Percentiles rank a stretch among this genome's conserved stretches.
phyloP scores from a whole-genome alignment of 2,888 invertebrate species.

The Amphimallon solstitiale region DNA sequence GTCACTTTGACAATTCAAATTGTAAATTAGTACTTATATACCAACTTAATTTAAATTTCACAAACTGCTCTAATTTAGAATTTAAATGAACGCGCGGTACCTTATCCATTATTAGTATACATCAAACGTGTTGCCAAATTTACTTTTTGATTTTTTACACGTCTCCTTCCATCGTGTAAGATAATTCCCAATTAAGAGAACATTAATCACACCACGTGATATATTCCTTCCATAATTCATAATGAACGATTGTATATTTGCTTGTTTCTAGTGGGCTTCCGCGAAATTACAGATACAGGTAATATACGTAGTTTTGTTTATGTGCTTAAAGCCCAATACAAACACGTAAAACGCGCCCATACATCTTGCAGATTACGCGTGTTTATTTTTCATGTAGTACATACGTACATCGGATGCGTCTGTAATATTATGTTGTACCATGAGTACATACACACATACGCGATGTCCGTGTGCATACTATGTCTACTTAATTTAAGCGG shows the following conservation, averaged over 20 bases:
- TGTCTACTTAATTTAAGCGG: neutral
- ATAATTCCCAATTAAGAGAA: conserved; percentile 6
- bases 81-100: too few species aligned
- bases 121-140: too few species aligned
- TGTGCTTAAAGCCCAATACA: neutral
- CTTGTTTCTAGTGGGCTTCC: conserved; percentile 5
- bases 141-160: too few species aligned
- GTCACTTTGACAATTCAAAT: too few species aligned
- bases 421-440: neutral
- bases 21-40: too few species aligned
- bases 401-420: conserved; percentile 8
- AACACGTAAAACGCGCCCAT: neutral
- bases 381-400: conserved; percentile 12
- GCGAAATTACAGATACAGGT: neutral
- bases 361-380: conserved; percentile 9
- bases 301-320: neutral
- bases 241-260: neutral
- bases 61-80: too few species aligned
- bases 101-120: too few species aligned
- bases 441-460: too few species aligned
- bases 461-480: too few species aligned
- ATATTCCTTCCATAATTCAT: neutral
- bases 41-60: too few species aligned
- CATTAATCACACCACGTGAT: neutral
- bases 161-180: too few species aligned